Evolutionary conservation across 2,797 vertebrate genomes (phyloP), one percentile per base, ranked within the genome.

Genomic region (Cyprinodon diabolis): DNA sequence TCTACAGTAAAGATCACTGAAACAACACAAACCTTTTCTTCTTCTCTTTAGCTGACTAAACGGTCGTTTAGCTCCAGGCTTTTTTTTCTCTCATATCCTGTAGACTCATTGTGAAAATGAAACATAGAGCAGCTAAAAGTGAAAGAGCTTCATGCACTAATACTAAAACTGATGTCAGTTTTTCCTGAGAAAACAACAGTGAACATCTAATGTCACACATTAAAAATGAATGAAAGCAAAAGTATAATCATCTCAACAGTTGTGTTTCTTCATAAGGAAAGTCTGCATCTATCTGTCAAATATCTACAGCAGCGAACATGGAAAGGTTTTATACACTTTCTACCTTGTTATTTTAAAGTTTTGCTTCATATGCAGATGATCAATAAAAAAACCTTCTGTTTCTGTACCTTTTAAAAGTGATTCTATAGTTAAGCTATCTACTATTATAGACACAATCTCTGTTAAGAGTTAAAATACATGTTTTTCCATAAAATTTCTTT

Each of bases 151-250:
- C 37, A 23, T 48, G 19, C 14, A 47, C 1, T 1, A 49, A 37
- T 4, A 0, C 0, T 21, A 54, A 62, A 75, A 43, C 0, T 21
- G 60, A 71, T 58, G 35, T n/a, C 12, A 1, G 69, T 35, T 37
- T 11, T 72, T 49, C 19, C 19, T 54, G 47, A 17, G 8, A 15
- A 23, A 51, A 65, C 35, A 51, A 71, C 37, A 37, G 9, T 40
- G 1, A 21, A 49, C 3, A 37, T 71, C 19, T 23, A 11, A 63
- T 52, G 23, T 45, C 47, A 23, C 12, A 4, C 10, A 30, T 14
- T 19, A 15, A 43, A 13, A 0, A 43, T 56, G 19, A 37, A n/a
- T 63, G 7, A 71, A 71, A 62, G 47, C 37, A 10, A 71, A 58
- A 49, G 60, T 48, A 11, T 49, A 23, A 14, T 54, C 25, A 57